Base-by-base conservation (phyloP, 2,113 vertebrate species). In the Gavia stellata region DNA sequence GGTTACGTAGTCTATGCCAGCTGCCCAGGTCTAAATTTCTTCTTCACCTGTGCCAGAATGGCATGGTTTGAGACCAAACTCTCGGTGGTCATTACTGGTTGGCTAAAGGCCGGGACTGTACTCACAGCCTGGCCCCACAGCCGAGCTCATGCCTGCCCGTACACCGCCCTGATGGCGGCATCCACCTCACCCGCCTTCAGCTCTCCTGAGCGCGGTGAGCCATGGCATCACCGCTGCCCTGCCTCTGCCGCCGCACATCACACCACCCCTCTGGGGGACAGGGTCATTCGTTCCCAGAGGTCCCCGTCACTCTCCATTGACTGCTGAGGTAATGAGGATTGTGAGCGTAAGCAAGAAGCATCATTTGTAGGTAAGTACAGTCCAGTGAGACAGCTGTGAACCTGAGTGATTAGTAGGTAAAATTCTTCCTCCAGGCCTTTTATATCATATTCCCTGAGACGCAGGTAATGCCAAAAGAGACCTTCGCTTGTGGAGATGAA, bases 381-480 rank as follows among this genome's bases (percentile, higher is more conserved):
- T 49, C 40, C 26, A 42, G 18, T 24, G 16, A 83, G 42, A n/a
- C 77, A 78, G 68, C 67, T 59, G 86, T 33, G 68, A 96, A 79
- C 73, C 62, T 29, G 44, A 79, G 19, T 16, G 38, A 91, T 87
- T 78, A 65, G 61, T 11, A 82, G n/a, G 67, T 61, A 82, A 93
- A 94, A 90, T 73, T 89, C 66, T 91, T 89, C 91, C 71, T 85
- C 42, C 52, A 33, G 52, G 68, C 26, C 19, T 81, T 86, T 92
- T 50, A 47, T 67, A 87, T 61, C 68, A 44, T 63, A 79, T 84
- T 79, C 3, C 61, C 59, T 62, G 53, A 94, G 91, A 96, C 14
- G 50, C 91, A 88, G 82, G 73, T 93, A 96, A 92, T 74, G 63
- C 91, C 73, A 72, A 38, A 59, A 55, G 42, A 92, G 73, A 86